phyloP scores from a whole-genome alignment of 2,113 vertebrate species.

The Oncorhynchus nerka region DNA sequence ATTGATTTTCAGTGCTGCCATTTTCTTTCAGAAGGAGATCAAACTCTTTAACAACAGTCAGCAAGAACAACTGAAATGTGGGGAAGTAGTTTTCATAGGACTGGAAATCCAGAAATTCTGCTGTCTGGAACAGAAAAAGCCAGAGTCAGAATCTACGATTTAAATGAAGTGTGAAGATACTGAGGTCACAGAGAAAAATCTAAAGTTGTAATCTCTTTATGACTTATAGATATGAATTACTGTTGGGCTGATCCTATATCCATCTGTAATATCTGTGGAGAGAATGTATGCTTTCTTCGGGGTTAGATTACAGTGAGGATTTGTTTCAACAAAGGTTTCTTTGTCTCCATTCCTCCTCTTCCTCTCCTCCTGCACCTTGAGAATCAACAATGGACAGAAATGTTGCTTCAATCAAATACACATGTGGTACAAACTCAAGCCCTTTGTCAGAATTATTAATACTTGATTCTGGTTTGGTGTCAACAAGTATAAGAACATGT shows the following conservation, averaged over 20 bases:
- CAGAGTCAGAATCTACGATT: no score
- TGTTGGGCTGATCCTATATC: slow-evolving; percentile 17
- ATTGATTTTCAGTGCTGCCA: neutral
- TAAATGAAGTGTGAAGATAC: no score
- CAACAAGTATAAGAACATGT: no score
- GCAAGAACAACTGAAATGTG: slow-evolving; percentile 13
- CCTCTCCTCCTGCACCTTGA: slow-evolving; percentile 28
- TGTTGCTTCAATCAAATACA: neutral
- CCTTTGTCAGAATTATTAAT: no score
- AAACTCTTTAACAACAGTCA: neutral
- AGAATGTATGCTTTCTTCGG: slow-evolving; percentile 27
- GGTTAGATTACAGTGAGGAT: slow-evolving; percentile 19
- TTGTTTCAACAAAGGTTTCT: neutral
- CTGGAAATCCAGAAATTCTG: slow-evolving; percentile 25
- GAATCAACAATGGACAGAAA: no score
- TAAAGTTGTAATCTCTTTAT: neutral
- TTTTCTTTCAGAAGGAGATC: slow-evolving; percentile 9
- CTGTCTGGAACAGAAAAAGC: neutral
- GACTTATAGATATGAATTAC: neutral
- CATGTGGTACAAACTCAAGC: neutral
- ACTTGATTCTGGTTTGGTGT: no score
- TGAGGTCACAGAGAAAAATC: neutral
- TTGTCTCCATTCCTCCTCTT: slow-evolving; percentile 1
- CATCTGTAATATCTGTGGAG: neutral
- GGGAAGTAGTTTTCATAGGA: slow-evolving; percentile 37